Evolutionary conservation across 2,113 vertebrate genomes (phyloP), one percentile per base, ranked within the genome.

Genomic region (Lophochroa leadbeateri): DNA sequence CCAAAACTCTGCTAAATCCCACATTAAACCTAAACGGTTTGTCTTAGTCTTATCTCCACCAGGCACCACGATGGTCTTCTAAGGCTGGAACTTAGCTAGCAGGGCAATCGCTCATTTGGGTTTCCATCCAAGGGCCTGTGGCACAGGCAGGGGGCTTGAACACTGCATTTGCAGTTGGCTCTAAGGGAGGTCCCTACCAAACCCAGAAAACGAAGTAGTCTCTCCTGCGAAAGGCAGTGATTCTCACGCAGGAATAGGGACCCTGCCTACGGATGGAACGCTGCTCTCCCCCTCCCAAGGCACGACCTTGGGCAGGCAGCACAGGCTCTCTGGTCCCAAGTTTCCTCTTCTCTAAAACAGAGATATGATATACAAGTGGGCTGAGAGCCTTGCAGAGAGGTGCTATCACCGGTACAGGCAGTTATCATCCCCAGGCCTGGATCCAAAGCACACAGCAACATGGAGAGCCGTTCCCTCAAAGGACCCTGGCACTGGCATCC

Each of bases 301-400:
- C 88, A 78, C 9, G 76, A 92, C 92, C 94, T 93, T 91, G 88
- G 91, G 83, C 77, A 72, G 79, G 75, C 68, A 2, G 63, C 84
- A 33, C 3, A 0, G 78, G 82, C 58, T 63, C 70, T 82, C 57
- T 0, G 0, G 77, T 96, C 90, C 92, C 44, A 44, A 72, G 90
- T 90, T 93, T 93, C 90, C 92, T 91, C 90, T 94, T 92, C 88
- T 92, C 83, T 37, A 82, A 67, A 71, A 23, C 5, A 52, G 68
- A 93, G 93, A 94, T 93, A 92, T 41, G 86, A 88, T 91, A 91
- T 18, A 46, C 68, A 86, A 91, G 90, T 86, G 65, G 86, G 67
- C 83, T 84, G 83, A 96, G 92, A 86, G 95, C 85, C 92, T 90
- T 68, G 88, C 53, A 68, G 93, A 94, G 96, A 93, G 83, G 91